A percentile compares a stretch with the other conserved stretches of the same genome.
These are phyloP conservation scores for Drosophila bocki DNA, from an alignment of 1,140 invertebrate species.

Conservation along the genomic window DNA sequence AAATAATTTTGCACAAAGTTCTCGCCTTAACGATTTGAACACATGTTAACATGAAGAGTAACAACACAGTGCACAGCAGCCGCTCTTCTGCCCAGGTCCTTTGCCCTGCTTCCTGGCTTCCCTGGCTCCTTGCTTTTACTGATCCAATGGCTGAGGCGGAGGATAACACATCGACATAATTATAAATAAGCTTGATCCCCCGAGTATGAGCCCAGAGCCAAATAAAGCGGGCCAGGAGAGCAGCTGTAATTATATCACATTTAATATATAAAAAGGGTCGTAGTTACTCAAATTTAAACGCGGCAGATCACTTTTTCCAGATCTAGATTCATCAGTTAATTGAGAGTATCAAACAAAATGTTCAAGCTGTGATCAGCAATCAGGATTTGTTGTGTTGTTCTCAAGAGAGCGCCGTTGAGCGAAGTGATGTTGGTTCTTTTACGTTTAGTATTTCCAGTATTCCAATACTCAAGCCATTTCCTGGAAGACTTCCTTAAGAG, in stretches of 20 bases:
- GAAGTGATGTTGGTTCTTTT: too few species aligned
- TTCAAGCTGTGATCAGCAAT: too few species aligned
- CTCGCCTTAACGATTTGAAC: conserved; percentile 83
- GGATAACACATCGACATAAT: conserved; percentile 80
- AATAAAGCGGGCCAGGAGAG: not conserved
- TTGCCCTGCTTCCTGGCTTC: conserved; percentile 1
- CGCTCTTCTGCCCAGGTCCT: conserved; percentile 26
- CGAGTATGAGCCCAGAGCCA: not conserved
- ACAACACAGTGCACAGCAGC: conserved; percentile 67
- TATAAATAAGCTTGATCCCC: conserved; percentile 69
- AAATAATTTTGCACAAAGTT: conserved; percentile 83
- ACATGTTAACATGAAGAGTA: conserved; percentile 80
- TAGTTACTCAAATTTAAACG: not conserved
- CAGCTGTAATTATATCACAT: not conserved
- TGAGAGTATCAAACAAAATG: not conserved
- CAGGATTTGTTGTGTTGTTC: not conserved
- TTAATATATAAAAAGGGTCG: too few species aligned
- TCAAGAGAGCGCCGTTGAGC: not conserved
- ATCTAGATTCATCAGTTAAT: not conserved
- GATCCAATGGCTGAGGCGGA: conserved; percentile 10
- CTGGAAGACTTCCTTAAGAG: too few species aligned
- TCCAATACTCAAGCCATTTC: too few species aligned
- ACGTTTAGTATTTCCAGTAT: too few species aligned
- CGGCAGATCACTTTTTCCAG: not conserved
- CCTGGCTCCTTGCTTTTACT: not conserved